Evolutionary conservation across 2,888 invertebrate species (phyloP), one percentile per base, ranked within the genome.

Genomic region (Caenorhabditis sp.): DNA sequence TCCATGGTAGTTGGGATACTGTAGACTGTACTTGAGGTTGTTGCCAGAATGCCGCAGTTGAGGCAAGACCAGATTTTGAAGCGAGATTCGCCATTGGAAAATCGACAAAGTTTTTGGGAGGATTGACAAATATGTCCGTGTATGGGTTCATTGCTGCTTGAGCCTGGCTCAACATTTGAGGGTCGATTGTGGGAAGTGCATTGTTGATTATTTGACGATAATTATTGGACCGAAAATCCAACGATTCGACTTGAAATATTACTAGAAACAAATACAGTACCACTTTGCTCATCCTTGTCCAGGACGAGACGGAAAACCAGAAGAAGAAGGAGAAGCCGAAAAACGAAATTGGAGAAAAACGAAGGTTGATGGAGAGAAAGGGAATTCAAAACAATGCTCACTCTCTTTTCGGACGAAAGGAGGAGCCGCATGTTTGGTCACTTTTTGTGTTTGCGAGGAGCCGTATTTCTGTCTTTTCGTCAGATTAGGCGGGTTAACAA

Each of bases 401-500:
- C 24, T 26, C 22, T 51, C n/a, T 26, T 54, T 54, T 22, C 19
- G 49, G 51, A 16, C 24, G 70, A 44, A 58, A 58, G 59, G 59
- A 59, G 72, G 73, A 38, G 73, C 47, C 73, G 75, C 75, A 66
- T 75, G 66, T 75, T 75, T 66, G 75, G 66, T 75, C 75, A 75
- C 66, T 66, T 64, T 69, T 54, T 64, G 22, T 73, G 54, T 73
- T 64, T 74, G 63, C 72, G 49, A 58, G 31, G 44, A 56, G 56
- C 58, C 59, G 59, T 63, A 64, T 74, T 74, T 74, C 64, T 64
- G 74, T 58, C 59, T 44, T 24, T 59, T 35, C 58, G 56, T 63
- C 70, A 70, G 77, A 77, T 77, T 77, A 77, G 77, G 77, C 77
- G 77, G 77, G 77, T 77, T 70, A 77, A 77, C 76, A 77, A 77